Conservation (phyloP, 2,888 invertebrate genomes). For the Frankliniella intonsa region DNA sequence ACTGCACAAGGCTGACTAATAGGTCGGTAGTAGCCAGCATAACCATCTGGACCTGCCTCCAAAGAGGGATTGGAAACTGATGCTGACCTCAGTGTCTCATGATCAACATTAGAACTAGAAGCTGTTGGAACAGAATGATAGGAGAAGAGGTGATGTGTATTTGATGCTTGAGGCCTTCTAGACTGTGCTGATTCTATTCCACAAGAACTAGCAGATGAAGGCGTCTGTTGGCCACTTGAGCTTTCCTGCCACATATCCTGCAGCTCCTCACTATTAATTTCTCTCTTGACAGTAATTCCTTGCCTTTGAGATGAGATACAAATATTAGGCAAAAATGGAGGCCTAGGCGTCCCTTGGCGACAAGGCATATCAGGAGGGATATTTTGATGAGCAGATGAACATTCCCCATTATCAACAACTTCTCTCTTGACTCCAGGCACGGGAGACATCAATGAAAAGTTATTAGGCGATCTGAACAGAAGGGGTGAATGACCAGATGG, state of each 20-base stretch:
- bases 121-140: neutral
- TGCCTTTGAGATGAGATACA: neutral
- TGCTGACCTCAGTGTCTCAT: neutral
- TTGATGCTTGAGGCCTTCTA: neutral
- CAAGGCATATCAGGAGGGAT: neutral
- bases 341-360: neutral
- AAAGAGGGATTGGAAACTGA: neutral
- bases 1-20: slow-evolving; percentile 9
- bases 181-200: neutral
- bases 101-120: neutral
- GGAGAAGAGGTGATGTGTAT: neutral
- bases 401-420: neutral
- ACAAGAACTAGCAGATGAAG: neutral
- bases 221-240: neutral
- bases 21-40: slow-evolving; percentile 2
- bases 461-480: neutral
- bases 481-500: neutral
- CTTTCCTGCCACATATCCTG: neutral
- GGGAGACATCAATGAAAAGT: neutral
- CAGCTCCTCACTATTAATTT: neutral
- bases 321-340: neutral
- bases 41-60: slow-evolving; percentile 16
- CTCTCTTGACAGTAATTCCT: neutral
- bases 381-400: neutral
- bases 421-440: neutral